A percentile compares a stretch with the other conserved stretches of the same genome.
phyloP scores from a whole-genome alignment of 2,797 vertebrate species.

The Phoebastria nigripes region DNA sequence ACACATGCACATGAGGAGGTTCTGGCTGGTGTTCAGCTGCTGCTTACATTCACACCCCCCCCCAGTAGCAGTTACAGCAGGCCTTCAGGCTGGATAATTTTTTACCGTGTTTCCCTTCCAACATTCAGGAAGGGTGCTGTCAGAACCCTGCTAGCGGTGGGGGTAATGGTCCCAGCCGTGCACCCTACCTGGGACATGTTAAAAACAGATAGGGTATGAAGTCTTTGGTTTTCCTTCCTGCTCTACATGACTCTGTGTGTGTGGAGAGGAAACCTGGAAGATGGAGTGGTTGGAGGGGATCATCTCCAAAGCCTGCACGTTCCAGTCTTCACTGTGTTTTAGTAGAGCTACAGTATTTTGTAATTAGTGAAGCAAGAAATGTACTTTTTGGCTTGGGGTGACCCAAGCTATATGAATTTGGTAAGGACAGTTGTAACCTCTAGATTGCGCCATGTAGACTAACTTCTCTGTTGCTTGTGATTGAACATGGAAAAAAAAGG shows the following conservation, averaged over 20 bases:
- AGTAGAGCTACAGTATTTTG: neutral
- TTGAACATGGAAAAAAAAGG: neutral
- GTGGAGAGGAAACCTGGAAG: neutral
- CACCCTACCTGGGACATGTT: neutral
- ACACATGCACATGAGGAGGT: rapidly evolving
- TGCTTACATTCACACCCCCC: neutral
- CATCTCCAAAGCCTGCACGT: neutral
- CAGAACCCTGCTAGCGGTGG: neutral
- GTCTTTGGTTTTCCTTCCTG: neutral
- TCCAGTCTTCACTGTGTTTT: neutral
- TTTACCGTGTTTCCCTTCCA: neutral
- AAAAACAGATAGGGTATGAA: neutral
- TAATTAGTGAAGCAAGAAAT: neutral
- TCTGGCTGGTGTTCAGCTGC: neutral
- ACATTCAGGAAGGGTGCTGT: neutral
- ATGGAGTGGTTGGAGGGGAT: neutral
- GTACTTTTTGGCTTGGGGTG: neutral
- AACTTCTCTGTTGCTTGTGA: neutral
- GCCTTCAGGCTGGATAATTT: neutral
- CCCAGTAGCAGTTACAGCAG: neutral
- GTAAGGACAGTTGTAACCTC: neutral
- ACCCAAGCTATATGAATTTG: neutral
- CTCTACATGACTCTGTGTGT: neutral
- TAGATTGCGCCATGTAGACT: neutral
- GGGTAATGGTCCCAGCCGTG: neutral